A percentile compares a stretch with the other conserved stretches of the same genome.
phyloP scores from a whole-genome alignment of 2,113 vertebrate species.

The Sinocyclocheilus rhinocerous region DNA sequence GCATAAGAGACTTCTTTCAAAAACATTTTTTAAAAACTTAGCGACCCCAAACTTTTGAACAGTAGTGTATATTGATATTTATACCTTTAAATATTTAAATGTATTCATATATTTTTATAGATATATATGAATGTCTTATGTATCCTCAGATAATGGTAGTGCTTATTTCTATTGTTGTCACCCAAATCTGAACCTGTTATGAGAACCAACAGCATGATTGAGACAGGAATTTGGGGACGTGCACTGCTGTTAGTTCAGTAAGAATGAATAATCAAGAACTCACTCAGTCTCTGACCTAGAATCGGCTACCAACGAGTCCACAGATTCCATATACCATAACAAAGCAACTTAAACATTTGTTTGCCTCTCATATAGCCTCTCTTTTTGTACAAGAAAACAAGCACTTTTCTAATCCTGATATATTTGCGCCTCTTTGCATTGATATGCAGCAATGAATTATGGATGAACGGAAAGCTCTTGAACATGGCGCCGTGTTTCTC shows the following conservation, averaged over 20 bases:
- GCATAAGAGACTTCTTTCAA: neutral
- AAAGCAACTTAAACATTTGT: slow-evolving; percentile 17
- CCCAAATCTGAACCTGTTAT: neutral
- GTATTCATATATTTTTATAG: neutral
- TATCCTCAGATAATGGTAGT: neutral
- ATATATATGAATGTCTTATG: neutral
- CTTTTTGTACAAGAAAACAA: neutral
- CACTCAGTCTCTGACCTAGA: neutral
- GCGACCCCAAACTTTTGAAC: neutral
- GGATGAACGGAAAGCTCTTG: slow-evolving; percentile 34
- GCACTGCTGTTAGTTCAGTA: neutral
- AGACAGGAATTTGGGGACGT: neutral
- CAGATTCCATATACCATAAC: neutral
- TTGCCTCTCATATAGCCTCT: neutral
- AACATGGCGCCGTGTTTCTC: neutral
- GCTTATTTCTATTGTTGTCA: neutral
- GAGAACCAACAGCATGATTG: neutral
- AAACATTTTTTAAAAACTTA: neutral
- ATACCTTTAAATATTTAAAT: neutral
- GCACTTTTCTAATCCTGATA: neutral
- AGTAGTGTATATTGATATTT: neutral
- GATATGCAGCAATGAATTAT: slow-evolving; percentile 31
- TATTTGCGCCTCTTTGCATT: slow-evolving; percentile 9
- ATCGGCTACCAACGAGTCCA: neutral
- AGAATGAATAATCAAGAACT: slow-evolving; percentile 1